Percentiles rank a stretch among this genome's conserved stretches.
Conservation (phyloP, 2,113 vertebrate species). For the Pyxicephalus adspersus region DNA sequence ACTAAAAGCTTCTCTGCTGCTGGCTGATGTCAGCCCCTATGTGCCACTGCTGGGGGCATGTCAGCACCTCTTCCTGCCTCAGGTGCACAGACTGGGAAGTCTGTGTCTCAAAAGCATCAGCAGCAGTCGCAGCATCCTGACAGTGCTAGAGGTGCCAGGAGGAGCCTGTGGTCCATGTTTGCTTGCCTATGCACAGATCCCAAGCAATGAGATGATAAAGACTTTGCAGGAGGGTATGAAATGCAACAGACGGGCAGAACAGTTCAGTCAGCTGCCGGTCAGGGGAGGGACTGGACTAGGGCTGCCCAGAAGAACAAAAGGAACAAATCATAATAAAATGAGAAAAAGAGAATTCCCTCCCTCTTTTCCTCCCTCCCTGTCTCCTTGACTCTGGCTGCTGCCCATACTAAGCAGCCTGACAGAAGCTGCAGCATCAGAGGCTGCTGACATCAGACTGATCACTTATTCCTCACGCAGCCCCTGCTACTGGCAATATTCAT, state of each 20-base stretch:
- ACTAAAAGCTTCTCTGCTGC: conserved; percentile 15
- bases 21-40: conserved; percentile 20
- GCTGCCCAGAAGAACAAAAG: conserved; percentile 54
- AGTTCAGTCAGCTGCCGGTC: conserved; percentile 60
- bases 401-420: conserved; percentile 58
- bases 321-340: conserved; percentile 55
- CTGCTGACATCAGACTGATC: conserved; percentile 84
- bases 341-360: conserved; percentile 53
- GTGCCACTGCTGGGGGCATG: conserved; percentile 51
- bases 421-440: conserved; percentile 65
- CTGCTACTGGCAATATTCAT: conserved; percentile 89
- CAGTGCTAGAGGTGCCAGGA: conserved; percentile 45
- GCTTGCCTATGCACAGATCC: conserved; percentile 59
- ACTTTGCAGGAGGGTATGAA: conserved; percentile 57
- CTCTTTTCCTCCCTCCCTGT: conserved; percentile 56
- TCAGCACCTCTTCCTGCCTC: conserved; percentile 60
- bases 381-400: conserved; percentile 56
- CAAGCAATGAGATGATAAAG: conserved; percentile 59
- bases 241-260: conserved; percentile 63
- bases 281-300: conserved; percentile 45
- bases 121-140: conserved; percentile 64
- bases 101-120: conserved; percentile 58
- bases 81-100: conserved; percentile 60
- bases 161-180: conserved; percentile 56
- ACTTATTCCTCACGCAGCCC: conserved; percentile 83